Evolutionary conservation across 2,113 vertebrate species (phyloP).

Genomic region (Smithornis capensis): DNA sequence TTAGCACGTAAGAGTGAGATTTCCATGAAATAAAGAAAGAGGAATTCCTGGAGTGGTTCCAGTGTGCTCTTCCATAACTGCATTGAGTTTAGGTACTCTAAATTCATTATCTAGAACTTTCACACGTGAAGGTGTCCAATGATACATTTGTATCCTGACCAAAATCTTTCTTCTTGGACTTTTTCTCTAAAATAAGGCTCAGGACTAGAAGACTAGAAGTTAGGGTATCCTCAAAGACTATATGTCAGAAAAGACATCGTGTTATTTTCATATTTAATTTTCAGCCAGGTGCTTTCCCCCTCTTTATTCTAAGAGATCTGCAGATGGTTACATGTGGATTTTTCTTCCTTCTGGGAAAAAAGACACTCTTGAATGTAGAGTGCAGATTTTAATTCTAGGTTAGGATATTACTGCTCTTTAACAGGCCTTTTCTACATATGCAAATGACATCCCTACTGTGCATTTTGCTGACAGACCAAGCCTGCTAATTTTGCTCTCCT

Average conservation of each 20-base stretch:
- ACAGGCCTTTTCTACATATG: neutral
- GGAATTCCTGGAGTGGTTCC: neutral
- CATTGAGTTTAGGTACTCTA: neutral
- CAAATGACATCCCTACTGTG: neutral
- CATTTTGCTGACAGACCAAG: neutral
- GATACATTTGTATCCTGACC: neutral
- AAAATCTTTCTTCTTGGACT: neutral
- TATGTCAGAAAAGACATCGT: neutral
- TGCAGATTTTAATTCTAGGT: neutral
- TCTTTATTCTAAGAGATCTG: neutral
- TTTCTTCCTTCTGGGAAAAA: neutral
- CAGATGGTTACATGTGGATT: neutral
- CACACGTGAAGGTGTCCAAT: neutral
- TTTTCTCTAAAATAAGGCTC: neutral
- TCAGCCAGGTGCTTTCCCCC: neutral
- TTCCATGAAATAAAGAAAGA: neutral
- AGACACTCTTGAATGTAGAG: neutral
- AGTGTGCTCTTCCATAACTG: neutral
- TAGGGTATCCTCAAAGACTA: neutral
- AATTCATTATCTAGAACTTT: neutral
- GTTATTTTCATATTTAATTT: neutral
- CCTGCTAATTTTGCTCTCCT: neutral
- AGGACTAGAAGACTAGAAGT: neutral
- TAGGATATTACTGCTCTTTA: neutral
- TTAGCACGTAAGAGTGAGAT: neutral